Base-by-base conservation (phyloP, 2,888 invertebrate species). In the Eledona agricola region DNA sequence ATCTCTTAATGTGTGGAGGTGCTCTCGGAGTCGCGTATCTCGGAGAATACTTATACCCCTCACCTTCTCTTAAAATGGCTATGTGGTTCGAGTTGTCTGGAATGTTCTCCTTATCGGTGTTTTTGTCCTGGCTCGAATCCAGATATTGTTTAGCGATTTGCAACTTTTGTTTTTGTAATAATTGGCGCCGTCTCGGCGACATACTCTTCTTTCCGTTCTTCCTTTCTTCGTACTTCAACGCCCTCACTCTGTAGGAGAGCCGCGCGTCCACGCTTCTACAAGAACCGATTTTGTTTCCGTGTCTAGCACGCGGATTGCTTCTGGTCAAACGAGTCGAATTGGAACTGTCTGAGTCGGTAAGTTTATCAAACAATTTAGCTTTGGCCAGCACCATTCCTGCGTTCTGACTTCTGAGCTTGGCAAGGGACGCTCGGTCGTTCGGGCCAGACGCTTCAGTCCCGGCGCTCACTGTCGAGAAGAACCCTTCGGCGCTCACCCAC, bases 321-420 rank as follows among this genome's bases (percentile, higher is more conserved):
- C 22, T 29, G 4, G 13, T 6, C 2, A 29, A 16, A 22, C 16
- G 13, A 13, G 2, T 17, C 6, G 37, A 37, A 3, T 23, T 31
- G 4, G 59, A 60, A 47, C 58, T 64, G 43, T 70, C 69, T 4
- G 65, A 64, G 43, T 70, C 68, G 29, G 65, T 42, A 3, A 68
- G 53, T 49, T 78, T 79, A 69, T 90, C 87, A 66, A 90, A 91
- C 12, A 90, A 76, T 70, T 85, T 87, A 0, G 89, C 89, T 77
- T 89, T 90, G 1, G 88, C 89, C 51, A 89, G 76, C 0, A 91
- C 90, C 78, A 89, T 89, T 3, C 90, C 91, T 3, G 88, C 89
- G 72, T 90, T 90, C 72, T 88, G 87, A 32, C 82, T 79, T 13
- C 89, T 79, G 16, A 90, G 69, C 63, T 85, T 85, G 10, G 87